phyloP scores from a whole-genome alignment of 2,797 vertebrate species.

The Enteromius treurensis region DNA sequence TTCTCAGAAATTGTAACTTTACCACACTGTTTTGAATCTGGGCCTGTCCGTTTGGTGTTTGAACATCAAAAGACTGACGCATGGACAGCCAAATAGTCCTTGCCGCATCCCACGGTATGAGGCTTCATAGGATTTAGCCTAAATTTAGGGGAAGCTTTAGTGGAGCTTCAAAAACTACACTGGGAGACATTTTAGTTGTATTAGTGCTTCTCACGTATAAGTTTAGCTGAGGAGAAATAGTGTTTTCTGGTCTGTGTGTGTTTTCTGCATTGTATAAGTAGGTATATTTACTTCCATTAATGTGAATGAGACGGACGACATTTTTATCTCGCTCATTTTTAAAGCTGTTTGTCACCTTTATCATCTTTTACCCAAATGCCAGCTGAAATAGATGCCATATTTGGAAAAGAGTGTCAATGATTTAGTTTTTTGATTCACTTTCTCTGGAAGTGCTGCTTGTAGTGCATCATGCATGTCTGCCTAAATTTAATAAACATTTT shows the following conservation, averaged over 20 bases:
- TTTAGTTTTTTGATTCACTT: constrained; percentile 60
- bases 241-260: constrained; percentile 28
- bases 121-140: neutral
- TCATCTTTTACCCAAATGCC: neutral
- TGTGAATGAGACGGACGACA: constrained; percentile 27
- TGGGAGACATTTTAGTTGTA: constrained; percentile 36
- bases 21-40: constrained; percentile 16
- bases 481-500: constrained; percentile 60
- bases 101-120: neutral
- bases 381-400: constrained; percentile 63
- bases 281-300: constrained; percentile 5
- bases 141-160: constrained; percentile 11
- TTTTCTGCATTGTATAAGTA: constrained; percentile 32
- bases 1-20: constrained; percentile 21
- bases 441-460: constrained; percentile 47
- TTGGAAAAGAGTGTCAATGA: constrained; percentile 46
- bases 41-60: neutral
- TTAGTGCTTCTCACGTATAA: neutral
- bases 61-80: constrained; percentile 3
- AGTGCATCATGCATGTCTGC: constrained; percentile 52
- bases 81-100: constrained; percentile 45
- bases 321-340: constrained; percentile 12
- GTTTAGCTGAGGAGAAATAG: constrained; percentile 51
- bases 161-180: constrained; percentile 24
- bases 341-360: neutral